Base-by-base conservation (phyloP, 2,113 vertebrate genomes). In the Sylvicapra grimmia region DNA sequence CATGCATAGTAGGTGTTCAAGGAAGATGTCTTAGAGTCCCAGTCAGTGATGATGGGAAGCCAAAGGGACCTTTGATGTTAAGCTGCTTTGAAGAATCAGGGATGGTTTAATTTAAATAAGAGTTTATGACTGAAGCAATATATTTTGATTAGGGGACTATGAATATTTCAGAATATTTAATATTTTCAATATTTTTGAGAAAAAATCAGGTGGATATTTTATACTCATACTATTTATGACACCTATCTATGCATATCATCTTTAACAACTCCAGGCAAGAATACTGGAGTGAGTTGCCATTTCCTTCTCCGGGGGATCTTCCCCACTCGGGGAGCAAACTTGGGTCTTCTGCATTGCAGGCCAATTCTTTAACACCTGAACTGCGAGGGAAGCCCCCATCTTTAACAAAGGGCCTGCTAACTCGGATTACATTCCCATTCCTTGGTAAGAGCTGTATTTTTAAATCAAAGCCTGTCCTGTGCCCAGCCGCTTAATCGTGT, bases 141-240 rank as follows among this genome's bases (percentile, higher is more conserved):
- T 59, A 4, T 86, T 94, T 94, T 84, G 27, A 53, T 88, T 89
- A 88, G n/a, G 83, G 11, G 51, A 16, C 56, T 19, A 40, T 40
- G n/a, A 54, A n/a, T 85, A 21, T 82, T 56, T 84, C 92, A 36
- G 36, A 44, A 75, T 75, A 75, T 75, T 75, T 75, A 75, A 25
- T 75, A 40, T 40, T 72, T 31, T 79, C 29, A 54, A 47, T 75
- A 11, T 47, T 83, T 85, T 79, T 47, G 44, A 53, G 53, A 53
- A 53, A 53, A 53, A 53, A 16, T 53, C 53, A 53, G 53, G 53
- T 53, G 53, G 53, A 53, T 53, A 53, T 53, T 16, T 53, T 16
- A 53, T 53, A 53, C 51, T 53, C 51, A 53, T 53, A 53, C 16
- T 15, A 16, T 53, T 53, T 53, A 51, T 36, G 40, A 44, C 5